Evolutionary conservation across 2,888 invertebrate genomes (phyloP), one percentile per base, ranked within the genome.

Genomic region (Drosophila helvetica): DNA sequence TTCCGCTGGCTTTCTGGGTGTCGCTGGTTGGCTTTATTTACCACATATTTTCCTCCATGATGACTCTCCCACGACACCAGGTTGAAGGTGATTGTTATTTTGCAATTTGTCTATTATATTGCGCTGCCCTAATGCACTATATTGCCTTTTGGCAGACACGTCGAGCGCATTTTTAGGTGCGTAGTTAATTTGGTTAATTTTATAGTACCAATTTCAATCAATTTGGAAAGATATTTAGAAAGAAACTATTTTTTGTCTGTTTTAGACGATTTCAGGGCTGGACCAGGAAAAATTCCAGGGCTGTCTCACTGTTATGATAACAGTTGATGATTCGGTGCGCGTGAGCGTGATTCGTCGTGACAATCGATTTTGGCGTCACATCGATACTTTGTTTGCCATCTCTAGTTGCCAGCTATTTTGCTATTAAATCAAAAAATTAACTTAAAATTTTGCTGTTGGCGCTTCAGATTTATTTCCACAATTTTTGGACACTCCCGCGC

Each of bases 41-140:
- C 91, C 91, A 91, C 78, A 91, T 88, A 89, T 91, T 91, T 68
- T 91, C 91, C 82, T 91, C 91, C 91, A 91, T 91, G 38, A 38
- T 38, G 38, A 38, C 38, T 38, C 38, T 38, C 38, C 38, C 38
- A 38, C 74, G 68, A 61, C 38, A 38, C 74, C 70, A 61, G 56
- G 61, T 69, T 61, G 64, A 18, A 48, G 53, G 48, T 60, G 48
- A 55, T 52, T 60, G 30, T 64, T 64, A 27, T 17, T 43, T 19
- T 12, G 46, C 30, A 10, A 27, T 54, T 38, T 54, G 10, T 61
- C 10, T 53, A 46, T 33, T 47, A 18, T 38, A 33, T 68, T 56
- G 18, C 25, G 38, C 27, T 27, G 27, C 10, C 27, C 50, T 69
- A 83, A 30, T 78, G 62, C 54, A 59, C 69, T 62, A 46, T 58